phyloP scores from a whole-genome alignment of 2,888 invertebrate species.

The Cantharis rustica region DNA sequence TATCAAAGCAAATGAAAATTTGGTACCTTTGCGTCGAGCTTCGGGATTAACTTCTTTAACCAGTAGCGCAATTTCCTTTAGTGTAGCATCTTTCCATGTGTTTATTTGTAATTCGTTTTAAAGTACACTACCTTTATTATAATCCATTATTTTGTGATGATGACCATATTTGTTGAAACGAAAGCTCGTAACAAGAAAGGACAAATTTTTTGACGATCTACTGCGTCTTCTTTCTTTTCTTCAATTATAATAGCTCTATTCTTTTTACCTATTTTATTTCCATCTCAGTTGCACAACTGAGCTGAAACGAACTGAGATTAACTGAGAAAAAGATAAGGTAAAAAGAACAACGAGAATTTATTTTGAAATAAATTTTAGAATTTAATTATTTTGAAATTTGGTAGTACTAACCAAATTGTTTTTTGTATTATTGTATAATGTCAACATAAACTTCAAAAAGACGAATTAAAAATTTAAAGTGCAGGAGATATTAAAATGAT shows the following conservation, averaged over 20 bases:
- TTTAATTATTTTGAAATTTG: no score
- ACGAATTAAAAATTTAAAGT: no score
- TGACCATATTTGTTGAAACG: constrained; percentile 85
- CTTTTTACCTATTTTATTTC: no score
- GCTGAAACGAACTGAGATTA: no score
- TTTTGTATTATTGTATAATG: no score
- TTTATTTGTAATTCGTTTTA: constrained; percentile 98
- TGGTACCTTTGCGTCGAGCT: constrained; percentile 92
- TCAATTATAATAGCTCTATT: constrained; percentile 62
- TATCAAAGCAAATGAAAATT: constrained; percentile 94
- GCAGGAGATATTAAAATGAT: no score
- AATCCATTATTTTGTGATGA: constrained; percentile 90
- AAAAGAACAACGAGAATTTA: no score
- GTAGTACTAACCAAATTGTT: no score
- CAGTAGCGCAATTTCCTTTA: constrained; percentile 93
- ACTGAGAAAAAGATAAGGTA: no score
- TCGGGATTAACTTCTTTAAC: constrained; percentile 99
- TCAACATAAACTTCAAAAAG: no score
- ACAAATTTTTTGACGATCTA: constrained; percentile 92
- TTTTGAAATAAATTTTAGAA: no score
- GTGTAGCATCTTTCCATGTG: constrained; percentile 97
- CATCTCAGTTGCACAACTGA: no score
- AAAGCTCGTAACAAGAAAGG: constrained; percentile 93
- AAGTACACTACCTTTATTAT: constrained; percentile 89
- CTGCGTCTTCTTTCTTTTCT: constrained; percentile 72